phyloP scores from a whole-genome alignment of 2,113 vertebrate species.

The Lanius collurio region DNA sequence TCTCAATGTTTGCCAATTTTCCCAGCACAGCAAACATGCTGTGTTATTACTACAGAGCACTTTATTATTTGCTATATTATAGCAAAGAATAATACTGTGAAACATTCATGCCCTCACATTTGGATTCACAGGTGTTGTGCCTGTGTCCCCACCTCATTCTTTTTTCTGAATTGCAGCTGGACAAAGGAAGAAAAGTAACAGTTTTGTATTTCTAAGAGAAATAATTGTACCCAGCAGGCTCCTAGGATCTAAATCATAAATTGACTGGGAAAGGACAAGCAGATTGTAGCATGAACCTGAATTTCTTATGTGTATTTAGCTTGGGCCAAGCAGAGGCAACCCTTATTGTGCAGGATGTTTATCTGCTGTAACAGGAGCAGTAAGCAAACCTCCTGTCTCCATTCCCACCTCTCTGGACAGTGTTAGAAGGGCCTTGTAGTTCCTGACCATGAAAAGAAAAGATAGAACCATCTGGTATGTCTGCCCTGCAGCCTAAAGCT shows the following conservation, averaged over 20 bases:
- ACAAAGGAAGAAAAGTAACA: background rate
- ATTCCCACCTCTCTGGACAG: background rate
- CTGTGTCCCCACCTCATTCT: background rate
- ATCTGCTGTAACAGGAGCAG: background rate
- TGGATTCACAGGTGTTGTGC: background rate
- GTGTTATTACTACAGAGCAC: background rate
- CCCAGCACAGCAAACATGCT: background rate
- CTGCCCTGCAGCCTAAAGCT: background rate
- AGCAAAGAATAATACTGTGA: background rate
- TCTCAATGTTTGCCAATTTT: background rate
- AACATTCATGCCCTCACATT: background rate
- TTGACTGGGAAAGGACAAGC: background rate
- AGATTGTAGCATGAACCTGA: background rate
- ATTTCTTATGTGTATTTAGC: background rate
- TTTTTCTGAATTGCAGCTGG: background rate
- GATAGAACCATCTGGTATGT: background rate
- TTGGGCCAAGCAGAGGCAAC: background rate
- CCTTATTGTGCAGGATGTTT: background rate
- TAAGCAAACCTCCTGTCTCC: background rate
- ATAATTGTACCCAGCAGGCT: accelerated
- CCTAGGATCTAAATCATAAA: background rate
- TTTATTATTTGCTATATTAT: background rate
- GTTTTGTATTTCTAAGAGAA: background rate
- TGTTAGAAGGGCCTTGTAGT: background rate
- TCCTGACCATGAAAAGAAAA: background rate